Base-by-base conservation (phyloP, 2,797 vertebrate species). In the Margarornis squamiger region DNA sequence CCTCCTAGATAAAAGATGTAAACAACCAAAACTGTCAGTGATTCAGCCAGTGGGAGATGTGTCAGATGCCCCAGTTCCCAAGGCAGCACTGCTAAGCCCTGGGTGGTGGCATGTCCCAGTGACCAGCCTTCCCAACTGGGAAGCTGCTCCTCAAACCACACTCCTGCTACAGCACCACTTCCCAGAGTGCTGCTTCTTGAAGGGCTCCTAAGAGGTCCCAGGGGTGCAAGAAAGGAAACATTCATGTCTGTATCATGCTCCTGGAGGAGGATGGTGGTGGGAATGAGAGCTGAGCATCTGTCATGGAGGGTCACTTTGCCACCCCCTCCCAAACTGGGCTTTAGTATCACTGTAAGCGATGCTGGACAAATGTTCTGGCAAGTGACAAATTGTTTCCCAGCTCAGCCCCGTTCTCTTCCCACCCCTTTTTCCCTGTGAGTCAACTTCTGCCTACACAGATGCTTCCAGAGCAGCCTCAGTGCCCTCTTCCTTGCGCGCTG, bases 341-440 rank as follows among this genome's bases (percentile, higher is more conserved):
- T 92, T 66, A 88, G 32, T 68, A 20, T 68, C 66, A 58, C 23
- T 19, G 5, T 29, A 38, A 87, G 17, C 7, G 9, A 49, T 54
- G 51, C 55, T 76, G 90, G 79, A 76, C 90, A 92, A 93, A 90
- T 43, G 51, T 72, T 92, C 70, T 75, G 76, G 73, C 66, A 62
- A 90, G 76, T 75, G 88, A 93, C 73, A 74, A 90, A 84, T 75
- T 58, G 51, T 88, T 96, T 88, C 71, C 82, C 86, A 66, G 70
- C 67, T 93, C 70, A 90, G 51, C 11, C 21, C 34, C 0, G 0
- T 59, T 88, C 76, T 49, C 74, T 90, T 86, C 88, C 86, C 80
- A 92, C 77, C 34, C 19, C 55, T 90, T 90, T 83, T 88, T 62
- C 78, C 63, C 58, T 84, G 46, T 90, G 88, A 95, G 79, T 83